phyloP scores from a whole-genome alignment of 2,888 invertebrate genomes.

The Parnassius orleans region DNA sequence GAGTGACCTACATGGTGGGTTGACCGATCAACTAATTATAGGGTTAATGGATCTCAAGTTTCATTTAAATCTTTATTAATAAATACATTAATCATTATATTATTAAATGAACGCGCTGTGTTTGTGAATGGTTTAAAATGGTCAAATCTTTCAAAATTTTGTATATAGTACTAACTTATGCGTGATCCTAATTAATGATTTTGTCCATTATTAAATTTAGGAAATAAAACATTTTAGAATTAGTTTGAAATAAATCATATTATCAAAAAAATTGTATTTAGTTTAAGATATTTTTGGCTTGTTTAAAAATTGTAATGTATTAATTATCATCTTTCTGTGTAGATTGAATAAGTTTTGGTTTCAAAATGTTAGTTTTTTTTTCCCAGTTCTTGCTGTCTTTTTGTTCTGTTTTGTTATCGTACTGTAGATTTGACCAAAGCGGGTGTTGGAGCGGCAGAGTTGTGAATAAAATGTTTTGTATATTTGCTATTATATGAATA shows the following conservation, averaged over 20 bases:
- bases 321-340: constrained; percentile 4
- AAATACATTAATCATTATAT: constrained; percentile 17
- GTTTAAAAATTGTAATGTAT: constrained; percentile 21
- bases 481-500: constrained; percentile 56
- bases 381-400: neutral
- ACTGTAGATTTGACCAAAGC: constrained; percentile 46
- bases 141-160: constrained; percentile 23
- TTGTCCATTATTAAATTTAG: constrained; percentile 1
- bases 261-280: constrained; percentile 18
- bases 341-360: constrained; percentile 7
- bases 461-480: constrained; percentile 53
- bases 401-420: constrained; percentile 27
- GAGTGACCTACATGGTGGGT: constrained; percentile 35
- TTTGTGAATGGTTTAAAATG: constrained; percentile 11
- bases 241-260: constrained; percentile 2
- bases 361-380: constrained; percentile 26
- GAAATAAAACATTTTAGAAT: neutral
- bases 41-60: constrained; percentile 35
- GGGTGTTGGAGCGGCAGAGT: constrained; percentile 35
- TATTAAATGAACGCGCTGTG: neutral
- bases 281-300: constrained; percentile 27
- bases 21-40: constrained; percentile 26
- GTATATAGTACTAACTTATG: constrained; percentile 14
- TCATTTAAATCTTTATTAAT: constrained; percentile 27
- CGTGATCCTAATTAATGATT: neutral